phyloP scores from a whole-genome alignment of 2,113 vertebrate genomes.

The Ceyx melanurus region DNA sequence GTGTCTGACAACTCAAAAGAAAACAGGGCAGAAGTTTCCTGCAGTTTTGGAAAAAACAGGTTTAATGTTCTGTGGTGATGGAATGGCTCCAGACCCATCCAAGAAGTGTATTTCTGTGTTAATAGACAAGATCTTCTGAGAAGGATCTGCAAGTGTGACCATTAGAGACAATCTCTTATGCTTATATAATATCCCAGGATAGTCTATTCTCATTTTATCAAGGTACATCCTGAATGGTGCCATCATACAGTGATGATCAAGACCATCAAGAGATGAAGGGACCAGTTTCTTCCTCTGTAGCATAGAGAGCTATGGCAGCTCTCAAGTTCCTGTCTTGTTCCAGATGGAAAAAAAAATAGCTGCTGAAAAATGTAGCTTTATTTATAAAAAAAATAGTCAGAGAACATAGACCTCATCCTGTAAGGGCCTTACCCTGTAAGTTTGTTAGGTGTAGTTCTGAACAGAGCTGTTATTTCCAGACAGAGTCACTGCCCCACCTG shows the following conservation, averaged over 20 bases:
- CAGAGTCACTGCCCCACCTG: neutral
- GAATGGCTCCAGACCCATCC: neutral
- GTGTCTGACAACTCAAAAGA: neutral
- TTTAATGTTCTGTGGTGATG: neutral
- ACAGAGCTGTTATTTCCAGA: neutral
- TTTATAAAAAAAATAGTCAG: neutral
- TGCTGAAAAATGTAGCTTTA: neutral
- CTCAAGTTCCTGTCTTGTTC: neutral
- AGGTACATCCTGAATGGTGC: neutral
- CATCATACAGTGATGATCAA: neutral
- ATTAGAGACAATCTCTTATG: neutral
- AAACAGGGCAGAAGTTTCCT: neutral
- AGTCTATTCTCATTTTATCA: neutral
- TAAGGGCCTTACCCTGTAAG: neutral
- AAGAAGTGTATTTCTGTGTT: neutral
- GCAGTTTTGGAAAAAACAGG: neutral
- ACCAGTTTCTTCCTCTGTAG: neutral
- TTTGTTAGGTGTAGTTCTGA: neutral
- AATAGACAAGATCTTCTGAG: neutral
- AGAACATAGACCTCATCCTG: neutral
- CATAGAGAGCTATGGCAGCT: neutral
- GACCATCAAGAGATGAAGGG: neutral
- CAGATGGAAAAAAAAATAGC: neutral
- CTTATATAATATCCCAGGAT: accelerated
- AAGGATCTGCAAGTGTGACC: neutral